Base-by-base conservation (phyloP, 2,888 invertebrate genomes). In the Heterodera filipjevi region DNA sequence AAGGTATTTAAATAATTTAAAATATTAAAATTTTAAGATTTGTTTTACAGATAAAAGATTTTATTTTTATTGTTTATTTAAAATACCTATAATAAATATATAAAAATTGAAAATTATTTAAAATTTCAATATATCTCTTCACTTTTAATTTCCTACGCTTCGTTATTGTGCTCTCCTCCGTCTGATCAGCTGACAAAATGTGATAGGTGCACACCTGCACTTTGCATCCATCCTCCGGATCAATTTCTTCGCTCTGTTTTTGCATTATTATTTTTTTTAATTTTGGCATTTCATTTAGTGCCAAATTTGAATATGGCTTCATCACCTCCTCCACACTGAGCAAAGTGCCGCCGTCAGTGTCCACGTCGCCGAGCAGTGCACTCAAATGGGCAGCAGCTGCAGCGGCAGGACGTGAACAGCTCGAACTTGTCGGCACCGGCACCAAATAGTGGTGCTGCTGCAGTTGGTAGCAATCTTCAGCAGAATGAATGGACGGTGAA, bases 211-310 rank as follows among this genome's bases (percentile, higher is more conserved):
- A 66, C n/a, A 88, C 82, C 68, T 85, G 84, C 39, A 87, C 84
- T n/a, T 86, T 83, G 71, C 84, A 85, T 10, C 85, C 86, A 77
- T 88, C 88, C 27, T 64, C 74, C 32, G 86, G 84, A 72, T 88
- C 88, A 44, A 87, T 84, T 72, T 89, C 88, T 78, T 88, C 88
- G 71, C 82, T 81, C 88, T 88, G 39, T 39, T 39, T 39, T 1
- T 12, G 39, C n/a, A n/a, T 6, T 12, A 39, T 39, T 39, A 10
- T 39, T 39, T 39, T 39, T 39, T 39, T 39, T 6, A 39, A 10
- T 39, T 39, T 39, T 39, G 19, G 53, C 6, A n/a, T 53, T 53
- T 53, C 22, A 0, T 22, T 44, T 81, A 44, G 39, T 80, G 35
- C 81, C 22, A 68, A 66, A 80, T 46, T 59, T n/a, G 16, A 30